Conservation (phyloP, 1,140 invertebrate species). For the Neoseiulus cucumeris region DNA sequence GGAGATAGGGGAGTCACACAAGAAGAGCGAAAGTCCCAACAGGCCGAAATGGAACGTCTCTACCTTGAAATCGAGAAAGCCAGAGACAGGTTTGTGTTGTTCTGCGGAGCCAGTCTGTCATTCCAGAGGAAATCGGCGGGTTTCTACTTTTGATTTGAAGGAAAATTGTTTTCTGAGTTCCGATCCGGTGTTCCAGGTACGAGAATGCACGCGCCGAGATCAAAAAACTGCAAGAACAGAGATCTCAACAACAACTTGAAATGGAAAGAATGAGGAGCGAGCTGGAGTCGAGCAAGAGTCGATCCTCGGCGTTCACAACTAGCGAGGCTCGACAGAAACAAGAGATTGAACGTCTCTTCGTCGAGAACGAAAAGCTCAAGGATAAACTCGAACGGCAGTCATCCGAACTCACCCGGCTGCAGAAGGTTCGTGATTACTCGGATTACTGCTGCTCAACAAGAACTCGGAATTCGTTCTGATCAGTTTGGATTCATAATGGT, state of each 20-base stretch:
- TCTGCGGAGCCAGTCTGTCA: too few species aligned
- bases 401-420: slow-evolving; percentile 18
- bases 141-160: too few species aligned
- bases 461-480: slow-evolving; percentile 44
- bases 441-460: slow-evolving; percentile 28
- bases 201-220: slow-evolving; percentile 5
- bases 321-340: slow-evolving; percentile 5
- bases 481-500: too few species aligned
- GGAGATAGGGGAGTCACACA: slow-evolving; percentile 17
- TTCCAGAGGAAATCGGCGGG: too few species aligned
- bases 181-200: neutral
- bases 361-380: slow-evolving; percentile 36
- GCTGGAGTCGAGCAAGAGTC: slow-evolving; percentile 29
- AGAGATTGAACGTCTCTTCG: slow-evolving; percentile 28
- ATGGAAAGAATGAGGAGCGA: slow-evolving; percentile 48
- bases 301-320: slow-evolving; percentile 4
- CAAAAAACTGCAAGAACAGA: slow-evolving; percentile 2
- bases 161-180: too few species aligned
- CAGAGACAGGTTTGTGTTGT: slow-evolving; percentile 25
- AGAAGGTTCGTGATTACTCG: slow-evolving; percentile 16
- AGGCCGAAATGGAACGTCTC: slow-evolving; percentile 28
- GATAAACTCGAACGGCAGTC: slow-evolving; percentile 23
- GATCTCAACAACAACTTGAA: slow-evolving; percentile 34
- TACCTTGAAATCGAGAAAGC: slow-evolving; percentile 45
- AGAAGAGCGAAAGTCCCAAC: slow-evolving; percentile 23